phyloP scores from a whole-genome alignment of 2,113 vertebrate species.

The Thermophis baileyi region DNA sequence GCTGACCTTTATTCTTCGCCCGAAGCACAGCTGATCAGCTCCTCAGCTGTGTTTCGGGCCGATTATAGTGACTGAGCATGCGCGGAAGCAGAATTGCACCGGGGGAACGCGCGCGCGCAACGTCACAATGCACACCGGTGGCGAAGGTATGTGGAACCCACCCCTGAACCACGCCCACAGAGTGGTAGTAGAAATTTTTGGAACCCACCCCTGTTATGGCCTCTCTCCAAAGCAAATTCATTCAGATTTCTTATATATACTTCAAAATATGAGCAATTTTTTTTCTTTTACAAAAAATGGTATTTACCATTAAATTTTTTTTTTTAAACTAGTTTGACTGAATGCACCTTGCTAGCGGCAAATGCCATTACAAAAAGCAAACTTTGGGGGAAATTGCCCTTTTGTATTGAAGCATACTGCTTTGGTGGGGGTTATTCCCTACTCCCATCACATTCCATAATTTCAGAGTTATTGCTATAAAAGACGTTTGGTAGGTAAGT shows the following conservation, averaged over 20 bases:
- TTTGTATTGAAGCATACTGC: constrained; percentile 17
- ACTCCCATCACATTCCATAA: not conserved
- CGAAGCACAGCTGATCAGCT: too few species aligned
- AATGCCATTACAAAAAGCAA: constrained; percentile 49
- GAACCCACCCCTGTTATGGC: too few species aligned
- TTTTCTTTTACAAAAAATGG: constrained; percentile 1
- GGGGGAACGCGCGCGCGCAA: too few species aligned
- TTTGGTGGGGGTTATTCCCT: not conserved
- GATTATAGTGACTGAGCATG: too few species aligned
- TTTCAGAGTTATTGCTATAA: not conserved
- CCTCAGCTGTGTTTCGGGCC: too few species aligned
- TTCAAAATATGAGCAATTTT: not conserved
- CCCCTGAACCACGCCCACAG: too few species aligned
- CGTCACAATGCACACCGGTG: too few species aligned
- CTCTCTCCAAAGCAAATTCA: not conserved
- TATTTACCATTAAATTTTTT: constrained; percentile 27
- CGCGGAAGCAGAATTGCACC: too few species aligned
- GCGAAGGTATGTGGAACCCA: too few species aligned
- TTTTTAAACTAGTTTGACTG: constrained; percentile 27
- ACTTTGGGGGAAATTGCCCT: not conserved
- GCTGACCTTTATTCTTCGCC: too few species aligned
- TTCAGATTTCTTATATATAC: not conserved
- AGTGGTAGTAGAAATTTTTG: too few species aligned
- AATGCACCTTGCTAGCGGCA: constrained; percentile 1
- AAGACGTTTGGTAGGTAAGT: not conserved